Evolutionary conservation across 2,888 invertebrate genomes (phyloP).

Genomic region (Prenolepis imparis): DNA sequence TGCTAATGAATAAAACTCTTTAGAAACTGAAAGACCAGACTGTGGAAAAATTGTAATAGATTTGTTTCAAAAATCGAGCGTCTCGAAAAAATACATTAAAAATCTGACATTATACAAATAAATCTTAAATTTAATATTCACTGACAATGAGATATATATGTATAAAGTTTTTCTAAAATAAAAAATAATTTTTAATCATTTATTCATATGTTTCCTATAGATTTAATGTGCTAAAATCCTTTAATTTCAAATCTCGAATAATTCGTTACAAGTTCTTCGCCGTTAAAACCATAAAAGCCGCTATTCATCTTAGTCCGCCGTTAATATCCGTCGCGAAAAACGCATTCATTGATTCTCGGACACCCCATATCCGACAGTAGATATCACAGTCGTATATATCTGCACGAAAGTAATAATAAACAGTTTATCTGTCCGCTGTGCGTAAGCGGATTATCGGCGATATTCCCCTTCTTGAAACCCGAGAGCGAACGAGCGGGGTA

Average conservation of each 20-base stretch:
- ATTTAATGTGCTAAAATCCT: not conserved
- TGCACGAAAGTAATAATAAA: slow-evolving; percentile 80
- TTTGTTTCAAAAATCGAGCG: too few species aligned
- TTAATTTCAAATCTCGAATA: slow-evolving; percentile 3
- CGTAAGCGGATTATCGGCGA: slow-evolving; percentile 78
- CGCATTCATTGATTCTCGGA: slow-evolving; percentile 24
- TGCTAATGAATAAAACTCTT: too few species aligned
- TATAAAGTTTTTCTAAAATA: not conserved
- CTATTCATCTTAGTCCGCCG: slow-evolving; percentile 22
- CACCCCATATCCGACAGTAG: slow-evolving; percentile 54
- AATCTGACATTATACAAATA: not conserved
- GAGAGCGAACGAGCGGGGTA: slow-evolving; percentile 62
- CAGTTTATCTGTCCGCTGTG: slow-evolving; percentile 80
- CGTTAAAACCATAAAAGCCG: not conserved
- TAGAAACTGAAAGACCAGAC: too few species aligned
- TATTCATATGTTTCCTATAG: not conserved
- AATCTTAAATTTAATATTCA: not conserved
- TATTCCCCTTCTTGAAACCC: slow-evolving; percentile 69
- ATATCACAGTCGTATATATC: slow-evolving; percentile 44
- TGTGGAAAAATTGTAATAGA: too few species aligned
- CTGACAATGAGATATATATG: not conserved
- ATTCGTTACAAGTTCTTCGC: not conserved
- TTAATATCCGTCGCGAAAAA: slow-evolving; percentile 28
- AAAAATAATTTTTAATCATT: not conserved
- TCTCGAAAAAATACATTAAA: too few species aligned